Conservation (phyloP, 2,797 vertebrate species). For the Hyperoplus immaculatus region DNA sequence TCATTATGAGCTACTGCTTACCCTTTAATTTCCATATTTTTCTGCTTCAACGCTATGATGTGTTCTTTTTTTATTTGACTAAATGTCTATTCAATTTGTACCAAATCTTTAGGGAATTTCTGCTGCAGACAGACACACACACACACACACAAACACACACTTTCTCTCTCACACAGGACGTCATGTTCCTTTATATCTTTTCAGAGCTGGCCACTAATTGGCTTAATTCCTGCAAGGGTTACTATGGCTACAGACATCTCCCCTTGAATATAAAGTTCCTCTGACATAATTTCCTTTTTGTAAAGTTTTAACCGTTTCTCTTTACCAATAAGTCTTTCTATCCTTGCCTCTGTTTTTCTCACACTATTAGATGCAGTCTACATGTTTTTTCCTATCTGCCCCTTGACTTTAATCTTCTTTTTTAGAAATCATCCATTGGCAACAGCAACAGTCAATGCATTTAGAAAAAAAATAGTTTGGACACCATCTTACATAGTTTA, state of each 20-base stretch:
- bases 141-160: background rate
- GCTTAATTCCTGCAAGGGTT: constrained; percentile 61
- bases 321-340: constrained; percentile 12
- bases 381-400: constrained; percentile 19
- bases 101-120: constrained; percentile 10
- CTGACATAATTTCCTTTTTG: constrained; percentile 49
- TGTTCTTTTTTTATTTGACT: constrained; percentile 7
- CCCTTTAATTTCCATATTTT: background rate
- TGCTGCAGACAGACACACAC: background rate
- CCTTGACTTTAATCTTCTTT: constrained; percentile 46
- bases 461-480: constrained; percentile 50
- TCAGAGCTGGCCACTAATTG: constrained; percentile 65
- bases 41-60: background rate
- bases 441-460: constrained; percentile 59
- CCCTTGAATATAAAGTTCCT: constrained; percentile 55
- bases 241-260: constrained; percentile 65
- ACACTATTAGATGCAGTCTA: constrained; percentile 17
- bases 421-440: constrained; percentile 46
- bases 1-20: background rate
- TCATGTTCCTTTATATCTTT: constrained; percentile 50
- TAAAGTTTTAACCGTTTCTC: constrained; percentile 33
- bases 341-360: background rate
- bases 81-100: constrained; percentile 40
- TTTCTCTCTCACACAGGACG: constrained; percentile 48
- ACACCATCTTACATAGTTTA: constrained; percentile 38